Conservation (phyloP, 2,888 invertebrate species). For the Peribatodes rhomboidaria region DNA sequence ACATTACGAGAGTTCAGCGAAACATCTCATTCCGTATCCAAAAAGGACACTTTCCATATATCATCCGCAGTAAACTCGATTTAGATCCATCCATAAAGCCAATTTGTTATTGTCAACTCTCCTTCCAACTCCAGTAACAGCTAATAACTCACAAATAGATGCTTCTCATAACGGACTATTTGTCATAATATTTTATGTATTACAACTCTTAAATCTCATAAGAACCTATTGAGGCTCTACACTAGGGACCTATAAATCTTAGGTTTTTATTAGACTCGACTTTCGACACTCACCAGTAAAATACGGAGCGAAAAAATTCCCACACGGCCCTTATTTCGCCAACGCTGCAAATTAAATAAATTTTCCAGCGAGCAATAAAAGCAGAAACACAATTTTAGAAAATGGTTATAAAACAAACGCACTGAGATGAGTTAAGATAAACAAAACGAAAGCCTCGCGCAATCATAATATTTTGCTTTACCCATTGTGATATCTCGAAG, state of each 20-base stretch:
- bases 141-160: conserved; percentile 44
- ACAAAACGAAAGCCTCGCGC: conserved; percentile 27
- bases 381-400: conserved; percentile 35
- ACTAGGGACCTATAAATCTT: conserved; percentile 60
- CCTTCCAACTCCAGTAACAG: conserved; percentile 43
- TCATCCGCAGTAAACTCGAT: conserved; percentile 33
- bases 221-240: conserved; percentile 54
- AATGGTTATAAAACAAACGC: conserved; percentile 32
- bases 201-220: conserved; percentile 55
- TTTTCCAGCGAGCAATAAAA: conserved; percentile 30
- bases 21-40: conserved; percentile 12
- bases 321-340: conserved; percentile 26
- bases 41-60: conserved; percentile 22
- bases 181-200: conserved; percentile 57
- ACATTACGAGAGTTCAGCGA: conserved; percentile 8
- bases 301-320: conserved; percentile 29
- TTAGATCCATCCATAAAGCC: conserved; percentile 37
- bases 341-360: conserved; percentile 35
- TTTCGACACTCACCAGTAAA: conserved; percentile 52
- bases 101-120: conserved; percentile 46
- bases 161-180: conserved; percentile 47
- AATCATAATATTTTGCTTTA: conserved; percentile 31
- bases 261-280: conserved; percentile 57
- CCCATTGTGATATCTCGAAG: conserved; percentile 22
- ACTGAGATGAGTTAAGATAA: conserved; percentile 24